Conservation (phyloP, 2,797 vertebrate genomes). For the Sparidentex hasta region DNA sequence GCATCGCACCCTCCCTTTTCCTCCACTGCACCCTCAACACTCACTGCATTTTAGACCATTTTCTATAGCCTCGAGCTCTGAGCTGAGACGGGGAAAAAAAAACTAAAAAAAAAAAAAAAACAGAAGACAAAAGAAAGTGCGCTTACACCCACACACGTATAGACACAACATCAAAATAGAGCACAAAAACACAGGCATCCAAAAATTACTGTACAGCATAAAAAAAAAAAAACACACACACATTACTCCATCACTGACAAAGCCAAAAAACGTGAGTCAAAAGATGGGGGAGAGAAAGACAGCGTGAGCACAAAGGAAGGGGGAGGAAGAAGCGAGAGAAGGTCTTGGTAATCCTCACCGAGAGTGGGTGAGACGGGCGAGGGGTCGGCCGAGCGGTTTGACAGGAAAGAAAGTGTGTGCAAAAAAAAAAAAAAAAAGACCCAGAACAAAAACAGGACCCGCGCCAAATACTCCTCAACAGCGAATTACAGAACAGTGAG, state of each 20-base stretch:
- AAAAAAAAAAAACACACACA: too few relatives aligned
- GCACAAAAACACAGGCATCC: neutral
- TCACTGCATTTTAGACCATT: constrained; percentile 65
- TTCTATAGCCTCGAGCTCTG: constrained; percentile 64
- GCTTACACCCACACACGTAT: constrained; percentile 52
- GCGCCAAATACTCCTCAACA: constrained; percentile 44
- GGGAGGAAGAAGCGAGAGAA: constrained; percentile 17
- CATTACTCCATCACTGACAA: constrained; percentile 20
- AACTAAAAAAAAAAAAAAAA: constrained; percentile 38
- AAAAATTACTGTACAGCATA: constrained; percentile 35
- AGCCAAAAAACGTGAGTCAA: constrained; percentile 54
- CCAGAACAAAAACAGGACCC: constrained; percentile 44
- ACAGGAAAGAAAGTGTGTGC: constrained; percentile 14
- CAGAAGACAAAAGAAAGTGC: constrained; percentile 47
- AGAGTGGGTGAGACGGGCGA: constrained; percentile 54
- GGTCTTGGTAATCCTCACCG: constrained; percentile 42
- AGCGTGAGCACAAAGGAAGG: constrained; percentile 29
- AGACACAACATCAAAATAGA: constrained; percentile 49
- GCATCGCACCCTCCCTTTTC: constrained; percentile 35
- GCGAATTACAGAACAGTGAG: constrained; percentile 28
- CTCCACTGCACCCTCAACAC: constrained; percentile 48
- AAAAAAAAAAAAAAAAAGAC: too few relatives aligned
- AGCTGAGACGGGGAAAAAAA: constrained; percentile 43
- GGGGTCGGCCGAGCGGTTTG: constrained; percentile 53
- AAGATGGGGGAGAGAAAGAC: constrained; percentile 32